Percentiles rank a stretch among this genome's conserved stretches.
These are phyloP conservation scores for Tiaroga cobitis DNA, from an alignment of 2,797 vertebrate genomes.

Conservation along the genomic window DNA sequence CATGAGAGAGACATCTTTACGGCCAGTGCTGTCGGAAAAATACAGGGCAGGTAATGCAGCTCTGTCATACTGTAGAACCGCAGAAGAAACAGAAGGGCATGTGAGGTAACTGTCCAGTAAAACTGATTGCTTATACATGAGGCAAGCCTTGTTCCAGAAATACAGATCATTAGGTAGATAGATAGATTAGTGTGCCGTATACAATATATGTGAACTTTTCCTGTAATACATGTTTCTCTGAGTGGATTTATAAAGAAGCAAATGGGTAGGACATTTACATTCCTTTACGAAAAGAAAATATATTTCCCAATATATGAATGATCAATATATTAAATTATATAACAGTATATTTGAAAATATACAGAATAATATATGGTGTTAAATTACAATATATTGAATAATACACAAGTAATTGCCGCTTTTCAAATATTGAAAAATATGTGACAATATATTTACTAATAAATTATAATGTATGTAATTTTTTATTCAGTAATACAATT, in stretches of 20 bases:
- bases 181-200: background rate
- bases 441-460: too few relatives aligned
- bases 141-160: background rate
- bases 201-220: background rate
- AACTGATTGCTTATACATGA: background rate
- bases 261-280: slow-evolving; percentile 61
- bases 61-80: background rate
- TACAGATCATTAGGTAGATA: background rate
- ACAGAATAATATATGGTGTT: too few relatives aligned
- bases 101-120: slow-evolving; percentile 22
- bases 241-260: background rate
- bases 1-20: slow-evolving; percentile 77
- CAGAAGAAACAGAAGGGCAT: slow-evolving; percentile 1
- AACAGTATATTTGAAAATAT: too few relatives aligned
- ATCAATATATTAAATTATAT: too few relatives aligned
- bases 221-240: background rate
- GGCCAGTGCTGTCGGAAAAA: slow-evolving; percentile 66
- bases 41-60: slow-evolving; percentile 34
- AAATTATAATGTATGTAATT: too few relatives aligned
- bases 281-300: background rate
- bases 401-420: too few relatives aligned
- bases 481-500: too few relatives aligned
- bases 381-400: too few relatives aligned
- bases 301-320: too few relatives aligned
- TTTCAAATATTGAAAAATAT: too few relatives aligned